Base-by-base conservation (phyloP, 2,797 vertebrate species). In the Sternotherus odoratus region DNA sequence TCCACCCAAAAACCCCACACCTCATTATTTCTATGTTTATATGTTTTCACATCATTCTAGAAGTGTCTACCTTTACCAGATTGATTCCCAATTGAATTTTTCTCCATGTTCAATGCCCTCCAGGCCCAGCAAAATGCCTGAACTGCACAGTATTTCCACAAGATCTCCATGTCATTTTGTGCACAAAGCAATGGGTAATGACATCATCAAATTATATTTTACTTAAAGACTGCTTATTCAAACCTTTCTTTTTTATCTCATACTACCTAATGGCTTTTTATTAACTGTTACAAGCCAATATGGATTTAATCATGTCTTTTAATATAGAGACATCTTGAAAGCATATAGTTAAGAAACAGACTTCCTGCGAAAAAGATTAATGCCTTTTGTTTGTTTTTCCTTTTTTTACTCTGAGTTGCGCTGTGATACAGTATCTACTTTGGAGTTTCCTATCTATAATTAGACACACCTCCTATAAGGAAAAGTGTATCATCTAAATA, bases 401-500 rank as follows among this genome's bases (percentile, higher is more conserved):
- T 23, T 17, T 23, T 17, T n/a, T 54, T 11, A 30, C 8, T 30
- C 1, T 57, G 75, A 75, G 4, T 48, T 87, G 15, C 50, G 75
- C 49, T 54, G 85, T 13, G 24, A 51, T 7, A 43, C 43, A 43
- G 43, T 43, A 57, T 11, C 50, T n/a, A 60, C 80, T 69, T 54
- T 1, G 46, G 39, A 86, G 79, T 82, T 60, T 93, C 84, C 79
- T 48, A 91, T 11, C 79, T 87, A 33, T 51, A 85, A 66, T 30
- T 15, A 21, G 4, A n/a, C 12, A 48, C 3, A 4, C 17, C n/a
- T 1, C 72, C 4, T 54, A 85, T 4, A 2, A 5, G 26, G 24
- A 91, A 85, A 77, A 86, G 4, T 13, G 2, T 79, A 86, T 93
- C 82, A 86, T 88, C 33, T 69, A 36, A 92, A 49, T 2, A 26